A percentile compares a stretch with the other conserved stretches of the same genome.
These are phyloP conservation scores for Osedax fenrisi DNA, from an alignment of 2,888 invertebrate species.

Conservation along the genomic window DNA sequence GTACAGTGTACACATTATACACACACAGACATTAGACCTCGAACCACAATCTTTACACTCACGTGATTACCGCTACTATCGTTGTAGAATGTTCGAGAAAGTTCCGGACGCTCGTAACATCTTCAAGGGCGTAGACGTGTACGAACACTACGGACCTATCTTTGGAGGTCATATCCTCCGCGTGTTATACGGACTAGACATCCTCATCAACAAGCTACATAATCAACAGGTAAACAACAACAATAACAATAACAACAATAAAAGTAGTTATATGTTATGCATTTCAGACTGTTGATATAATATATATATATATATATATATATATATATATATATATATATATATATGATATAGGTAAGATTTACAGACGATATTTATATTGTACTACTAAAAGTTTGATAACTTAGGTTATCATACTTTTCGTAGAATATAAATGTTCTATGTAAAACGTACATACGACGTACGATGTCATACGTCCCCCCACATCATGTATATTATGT, in stretches of 20 bases:
- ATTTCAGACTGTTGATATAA: background rate
- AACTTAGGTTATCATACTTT: too few species aligned
- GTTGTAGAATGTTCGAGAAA: conserved; percentile 3
- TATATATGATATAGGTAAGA: background rate
- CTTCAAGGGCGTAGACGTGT: background rate
- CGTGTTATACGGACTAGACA: conserved; percentile 2
- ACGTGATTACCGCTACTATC: too few species aligned
- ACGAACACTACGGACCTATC: background rate
- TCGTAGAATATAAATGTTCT: too few species aligned
- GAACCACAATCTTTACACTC: too few species aligned
- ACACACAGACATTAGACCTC: too few species aligned
- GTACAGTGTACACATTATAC: too few species aligned
- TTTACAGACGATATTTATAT: too few species aligned
- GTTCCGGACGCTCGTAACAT: background rate
- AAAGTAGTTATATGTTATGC: too few species aligned
- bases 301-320: background rate
- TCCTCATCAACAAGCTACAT: conserved; percentile 15
- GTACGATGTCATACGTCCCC: too few species aligned
- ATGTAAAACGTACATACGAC: too few species aligned
- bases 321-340: background rate
- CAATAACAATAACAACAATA: background rate
- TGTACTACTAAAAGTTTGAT: too few species aligned
- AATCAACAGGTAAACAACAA: background rate
- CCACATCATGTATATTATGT: too few species aligned
- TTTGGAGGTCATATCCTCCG: conserved; percentile 8